Evolutionary conservation across 2,888 invertebrate genomes (phyloP), one percentile per base, ranked within the genome.

Genomic region (Eilema depressum): DNA sequence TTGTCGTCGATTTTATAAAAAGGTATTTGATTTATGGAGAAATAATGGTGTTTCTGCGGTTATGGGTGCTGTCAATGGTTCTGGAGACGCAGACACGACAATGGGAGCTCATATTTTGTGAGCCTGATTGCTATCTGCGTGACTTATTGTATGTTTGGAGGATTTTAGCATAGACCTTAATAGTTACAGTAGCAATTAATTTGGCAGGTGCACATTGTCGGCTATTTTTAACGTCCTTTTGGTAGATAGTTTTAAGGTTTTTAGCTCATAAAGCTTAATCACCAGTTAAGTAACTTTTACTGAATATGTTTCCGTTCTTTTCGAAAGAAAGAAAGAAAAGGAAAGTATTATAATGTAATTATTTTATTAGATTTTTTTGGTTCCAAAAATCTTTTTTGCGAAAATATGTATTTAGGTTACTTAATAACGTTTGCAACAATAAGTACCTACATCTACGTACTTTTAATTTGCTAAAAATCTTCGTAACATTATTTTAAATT

Each of bases 1-100:
- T 94, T 94, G 95, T 93, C 94, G 92, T 89, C 91, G 90, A 86
- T 86, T 87, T 90, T 88, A 85, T 86, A 91, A 93, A 93, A 94
- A 90, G 82, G 85, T 71, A 82, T 89, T 86, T 94, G 95, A 95
- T 95, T 95, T 95, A 95, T 95, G 85, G 83, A 88, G 87, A 93
- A 89, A 92, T 95, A 94, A 94, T 89, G 85, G 87, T 84, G 87
- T 82, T 83, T 85, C 80, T 65, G 64, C 77, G 77, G 70, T 69
- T 81, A 83, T 77, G 85, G 70, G 82, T 81, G 82, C 83, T 72
- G 74, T 57, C 88, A 85, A 70, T 88, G 90, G 85, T 70, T 71
- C 56, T 62, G 59, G 30, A 69, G 53, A 68, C 23, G 63, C 65
- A 74, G 79, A 78, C 70, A 63, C 37, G 77, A 65, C 71, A 66